phyloP scores from a whole-genome alignment of 2,113 vertebrate genomes.

The Vulpes vulpes region DNA sequence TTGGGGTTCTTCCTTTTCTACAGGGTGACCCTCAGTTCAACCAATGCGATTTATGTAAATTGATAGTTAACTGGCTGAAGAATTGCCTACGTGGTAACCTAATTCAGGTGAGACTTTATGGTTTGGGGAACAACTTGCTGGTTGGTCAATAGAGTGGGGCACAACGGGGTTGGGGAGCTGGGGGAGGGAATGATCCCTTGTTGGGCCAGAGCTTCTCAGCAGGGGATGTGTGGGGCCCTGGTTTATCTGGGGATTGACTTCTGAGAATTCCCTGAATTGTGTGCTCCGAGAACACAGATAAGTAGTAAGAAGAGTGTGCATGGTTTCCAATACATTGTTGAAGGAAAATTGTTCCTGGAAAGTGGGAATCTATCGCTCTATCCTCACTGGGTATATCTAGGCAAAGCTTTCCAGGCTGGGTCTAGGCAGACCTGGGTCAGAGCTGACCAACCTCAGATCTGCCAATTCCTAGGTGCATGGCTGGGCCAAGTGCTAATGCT shows the following conservation, averaged over 20 bases:
- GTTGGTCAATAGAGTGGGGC: background rate
- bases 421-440: background rate
- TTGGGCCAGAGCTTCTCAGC: background rate
- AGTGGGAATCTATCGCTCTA: background rate
- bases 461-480: background rate
- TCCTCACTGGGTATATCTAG: background rate
- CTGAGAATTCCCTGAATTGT: background rate
- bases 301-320: background rate
- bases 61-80: background rate
- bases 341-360: background rate
- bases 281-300: background rate
- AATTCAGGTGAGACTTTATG: background rate
- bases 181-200: too few species aligned
- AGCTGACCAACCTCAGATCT: background rate
- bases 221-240: too few species aligned
- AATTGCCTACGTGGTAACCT: fast-evolving
- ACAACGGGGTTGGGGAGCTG: too few species aligned
- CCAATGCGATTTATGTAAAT: background rate
- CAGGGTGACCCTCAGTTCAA: background rate
- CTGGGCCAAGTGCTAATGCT: too few species aligned
- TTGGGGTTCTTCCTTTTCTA: background rate
- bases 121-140: background rate
- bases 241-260: background rate
- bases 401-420: background rate
- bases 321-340: background rate